Evolutionary conservation across 1,140 invertebrate species (phyloP).

Genomic region (Drosophila arizonae): DNA sequence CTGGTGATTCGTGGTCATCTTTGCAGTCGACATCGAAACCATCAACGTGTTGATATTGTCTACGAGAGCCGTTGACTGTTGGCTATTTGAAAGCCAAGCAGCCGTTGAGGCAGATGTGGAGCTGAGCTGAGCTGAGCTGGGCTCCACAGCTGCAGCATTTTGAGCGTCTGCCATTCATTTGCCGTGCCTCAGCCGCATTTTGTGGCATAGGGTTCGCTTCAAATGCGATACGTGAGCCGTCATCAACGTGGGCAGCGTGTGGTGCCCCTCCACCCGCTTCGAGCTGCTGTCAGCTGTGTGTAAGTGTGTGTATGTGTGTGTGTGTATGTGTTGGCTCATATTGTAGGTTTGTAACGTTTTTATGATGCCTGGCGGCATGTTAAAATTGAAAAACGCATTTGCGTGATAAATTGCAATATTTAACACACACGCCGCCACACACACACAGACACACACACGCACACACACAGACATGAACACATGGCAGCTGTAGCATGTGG

Average conservation of each 20-base stretch:
- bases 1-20: conserved; percentile 1
- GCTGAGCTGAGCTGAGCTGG: neutral
- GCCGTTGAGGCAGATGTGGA: neutral
- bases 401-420: conserved; percentile 83
- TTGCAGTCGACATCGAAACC: neutral
- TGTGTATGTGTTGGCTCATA: conserved; percentile 64
- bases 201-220: conserved; percentile 12
- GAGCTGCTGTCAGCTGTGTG: conserved; percentile 3
- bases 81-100: neutral
- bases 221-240: conserved; percentile 42
- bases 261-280: conserved; percentile 19
- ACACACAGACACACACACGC: conserved; percentile 17
- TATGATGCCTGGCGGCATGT: conserved; percentile 83
- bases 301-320: neutral
- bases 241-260: conserved; percentile 48
- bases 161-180: conserved; percentile 18
- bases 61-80: conserved; percentile 1
- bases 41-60: conserved; percentile 1
- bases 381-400: conserved; percentile 83
- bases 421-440: conserved; percentile 71
- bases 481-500: conserved; percentile 78
- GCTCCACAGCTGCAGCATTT: conserved; percentile 12
- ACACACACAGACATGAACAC: conserved; percentile 43
- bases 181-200: conserved; percentile 9
- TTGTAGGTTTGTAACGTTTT: conserved; percentile 81